phyloP scores from a whole-genome alignment of 2,113 vertebrate species.

The Tychaedon coryphoeus region DNA sequence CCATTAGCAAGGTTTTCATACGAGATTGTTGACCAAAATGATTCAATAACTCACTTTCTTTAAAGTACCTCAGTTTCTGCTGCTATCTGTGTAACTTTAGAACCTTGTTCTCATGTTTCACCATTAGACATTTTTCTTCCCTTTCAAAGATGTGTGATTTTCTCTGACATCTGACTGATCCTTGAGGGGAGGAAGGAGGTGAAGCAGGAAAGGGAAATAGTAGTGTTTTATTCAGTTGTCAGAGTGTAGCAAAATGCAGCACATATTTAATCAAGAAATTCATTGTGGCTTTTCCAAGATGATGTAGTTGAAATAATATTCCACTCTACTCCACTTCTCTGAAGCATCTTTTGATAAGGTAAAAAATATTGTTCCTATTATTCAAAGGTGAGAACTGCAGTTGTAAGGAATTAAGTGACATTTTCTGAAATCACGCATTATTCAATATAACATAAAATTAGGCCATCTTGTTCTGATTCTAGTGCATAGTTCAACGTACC shows the following conservation, averaged over 20 bases:
- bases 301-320: not conserved
- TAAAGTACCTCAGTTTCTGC: not conserved
- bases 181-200: not conserved
- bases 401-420: not conserved
- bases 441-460: conserved; percentile 8
- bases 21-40: not conserved
- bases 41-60: not conserved
- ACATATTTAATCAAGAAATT: not conserved
- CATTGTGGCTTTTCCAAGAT: not conserved
- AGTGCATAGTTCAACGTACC: not conserved
- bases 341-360: not conserved
- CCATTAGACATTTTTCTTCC: not conserved
- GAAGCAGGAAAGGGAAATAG: not conserved
- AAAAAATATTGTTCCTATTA: not conserved
- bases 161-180: not conserved
- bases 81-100: not conserved
- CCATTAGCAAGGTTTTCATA: not conserved
- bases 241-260: not conserved
- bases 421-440: not conserved
- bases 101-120: not conserved
- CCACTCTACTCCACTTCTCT: not conserved
- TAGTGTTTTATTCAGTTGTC: not conserved
- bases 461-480: conserved; percentile 12
- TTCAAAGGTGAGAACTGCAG: not conserved
- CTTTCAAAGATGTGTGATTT: not conserved